Evolutionary conservation across 2,797 vertebrate species (phyloP).

Genomic region (Chanos chanos): DNA sequence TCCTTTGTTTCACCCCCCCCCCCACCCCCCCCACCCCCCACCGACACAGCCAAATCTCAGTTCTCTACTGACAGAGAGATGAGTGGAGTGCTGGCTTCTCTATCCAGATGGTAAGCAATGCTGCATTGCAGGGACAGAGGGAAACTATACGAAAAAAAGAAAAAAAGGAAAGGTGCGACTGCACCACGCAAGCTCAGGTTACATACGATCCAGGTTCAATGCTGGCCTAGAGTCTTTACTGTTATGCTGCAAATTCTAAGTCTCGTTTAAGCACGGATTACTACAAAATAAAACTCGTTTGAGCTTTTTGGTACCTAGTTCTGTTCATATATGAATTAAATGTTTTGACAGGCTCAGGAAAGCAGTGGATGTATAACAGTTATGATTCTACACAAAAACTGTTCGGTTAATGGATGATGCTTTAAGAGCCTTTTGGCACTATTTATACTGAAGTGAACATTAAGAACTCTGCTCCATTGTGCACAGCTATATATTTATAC

Average conservation of each 20-base stretch:
- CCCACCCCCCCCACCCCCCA: too few species aligned
- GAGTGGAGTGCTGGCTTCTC: not conserved
- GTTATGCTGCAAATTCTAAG: not conserved
- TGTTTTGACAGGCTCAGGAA: not conserved
- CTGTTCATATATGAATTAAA: not conserved
- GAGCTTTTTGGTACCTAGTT: not conserved
- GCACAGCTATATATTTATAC: too few species aligned
- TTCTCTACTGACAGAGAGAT: not conserved
- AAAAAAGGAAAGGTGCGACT: not conserved
- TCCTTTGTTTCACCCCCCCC: too few species aligned
- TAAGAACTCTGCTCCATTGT: too few species aligned
- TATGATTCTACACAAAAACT: too few species aligned
- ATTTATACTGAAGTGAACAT: too few species aligned
- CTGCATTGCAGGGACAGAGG: conserved; percentile 6
- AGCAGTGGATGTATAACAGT: too few species aligned
- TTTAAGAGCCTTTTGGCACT: too few species aligned
- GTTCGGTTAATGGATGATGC: too few species aligned
- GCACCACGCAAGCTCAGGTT: conserved; percentile 13
- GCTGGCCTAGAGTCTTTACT: not conserved
- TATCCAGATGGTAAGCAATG: conserved; percentile 8
- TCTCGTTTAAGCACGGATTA: too few species aligned
- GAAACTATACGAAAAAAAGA: not conserved
- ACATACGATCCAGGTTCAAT: not conserved
- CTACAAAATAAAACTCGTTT: too few species aligned
- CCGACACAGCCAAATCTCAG: not conserved